Evolutionary conservation across 2,888 invertebrate species (phyloP).

Genomic region (Drosophila cracens): DNA sequence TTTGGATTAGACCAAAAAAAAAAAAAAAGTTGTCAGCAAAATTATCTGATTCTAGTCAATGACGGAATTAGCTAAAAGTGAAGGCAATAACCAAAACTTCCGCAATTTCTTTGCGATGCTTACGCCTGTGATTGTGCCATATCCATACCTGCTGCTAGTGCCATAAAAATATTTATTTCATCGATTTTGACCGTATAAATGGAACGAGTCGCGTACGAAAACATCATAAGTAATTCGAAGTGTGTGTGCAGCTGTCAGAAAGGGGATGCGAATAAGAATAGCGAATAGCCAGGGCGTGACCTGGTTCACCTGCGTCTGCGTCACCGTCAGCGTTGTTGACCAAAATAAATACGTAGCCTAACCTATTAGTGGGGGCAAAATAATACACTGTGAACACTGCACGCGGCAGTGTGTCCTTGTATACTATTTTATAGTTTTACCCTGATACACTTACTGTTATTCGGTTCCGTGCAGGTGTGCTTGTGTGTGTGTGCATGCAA

Average conservation of each 20-base stretch:
- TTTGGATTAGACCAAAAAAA: conserved; percentile 38
- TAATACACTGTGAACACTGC: conserved; percentile 14
- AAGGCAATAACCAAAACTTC: conserved; percentile 10
- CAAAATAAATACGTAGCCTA: not conserved
- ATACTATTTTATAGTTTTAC: conserved; percentile 57
- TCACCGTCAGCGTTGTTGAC: not conserved
- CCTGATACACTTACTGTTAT: conserved; percentile 67
- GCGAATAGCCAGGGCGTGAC: conserved; percentile 44
- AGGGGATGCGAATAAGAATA: conserved; percentile 10
- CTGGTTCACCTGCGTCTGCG: conserved; percentile 16
- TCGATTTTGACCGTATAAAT: conserved; percentile 51
- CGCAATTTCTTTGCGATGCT: conserved; percentile 25
- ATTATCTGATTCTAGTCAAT: conserved; percentile 24
- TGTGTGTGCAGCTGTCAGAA: conserved; percentile 54
- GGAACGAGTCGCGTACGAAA: conserved; percentile 18
- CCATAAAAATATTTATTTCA: conserved; percentile 31
- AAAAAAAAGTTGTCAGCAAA: conserved; percentile 2
- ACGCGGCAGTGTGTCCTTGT: conserved; percentile 25
- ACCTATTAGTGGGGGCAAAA: conserved; percentile 2
- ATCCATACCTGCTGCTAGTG: not conserved
- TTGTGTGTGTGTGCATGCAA: conserved; percentile 15
- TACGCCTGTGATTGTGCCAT: not conserved
- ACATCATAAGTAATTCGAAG: conserved; percentile 57
- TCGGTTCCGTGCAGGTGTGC: conserved; percentile 11
- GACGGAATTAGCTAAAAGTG: conserved; percentile 15